Evolutionary conservation across 2,888 invertebrate species (phyloP).

Genomic region (Drosophila nr. perissopoda): DNA sequence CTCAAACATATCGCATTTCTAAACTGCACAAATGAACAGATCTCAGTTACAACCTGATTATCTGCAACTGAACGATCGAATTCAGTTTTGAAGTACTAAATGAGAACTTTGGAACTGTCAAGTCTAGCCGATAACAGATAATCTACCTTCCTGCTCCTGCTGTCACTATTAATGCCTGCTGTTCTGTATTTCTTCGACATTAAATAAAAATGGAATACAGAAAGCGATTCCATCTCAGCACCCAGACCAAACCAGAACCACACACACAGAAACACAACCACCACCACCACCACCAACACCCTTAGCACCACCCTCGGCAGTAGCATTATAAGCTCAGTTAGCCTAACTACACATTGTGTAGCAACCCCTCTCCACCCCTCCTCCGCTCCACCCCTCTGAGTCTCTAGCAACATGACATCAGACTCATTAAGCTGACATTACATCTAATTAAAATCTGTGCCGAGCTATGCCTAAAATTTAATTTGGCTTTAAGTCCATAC

Average conservation of each 20-base stretch:
- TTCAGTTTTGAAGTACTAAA: constrained; percentile 18
- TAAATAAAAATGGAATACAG: not conserved
- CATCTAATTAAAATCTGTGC: constrained; percentile 69
- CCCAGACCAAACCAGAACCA: constrained; percentile 3
- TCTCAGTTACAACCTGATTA: not conserved
- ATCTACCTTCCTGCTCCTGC: constrained; percentile 30
- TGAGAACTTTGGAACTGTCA: constrained; percentile 32
- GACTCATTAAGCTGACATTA: constrained; percentile 68
- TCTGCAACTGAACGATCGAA: not conserved
- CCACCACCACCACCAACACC: not conserved
- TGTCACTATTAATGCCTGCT: constrained; percentile 34
- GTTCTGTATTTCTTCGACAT: constrained; percentile 12
- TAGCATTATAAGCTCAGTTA: constrained; percentile 15
- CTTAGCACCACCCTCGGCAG: not conserved
- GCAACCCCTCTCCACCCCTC: constrained; percentile 4
- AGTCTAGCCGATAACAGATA: constrained; percentile 1
- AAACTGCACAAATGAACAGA: not conserved
- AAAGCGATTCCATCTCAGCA: constrained; percentile 2
- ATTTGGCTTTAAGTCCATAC: constrained; percentile 45
- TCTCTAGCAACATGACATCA: constrained; percentile 42
- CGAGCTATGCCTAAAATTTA: constrained; percentile 49
- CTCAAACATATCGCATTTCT: not conserved
- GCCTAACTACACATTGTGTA: constrained; percentile 21
- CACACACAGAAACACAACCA: not conserved
- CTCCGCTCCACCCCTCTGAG: not conserved